phyloP scores from a whole-genome alignment of 2,797 vertebrate genomes.

The Semaprochilodus insignis region DNA sequence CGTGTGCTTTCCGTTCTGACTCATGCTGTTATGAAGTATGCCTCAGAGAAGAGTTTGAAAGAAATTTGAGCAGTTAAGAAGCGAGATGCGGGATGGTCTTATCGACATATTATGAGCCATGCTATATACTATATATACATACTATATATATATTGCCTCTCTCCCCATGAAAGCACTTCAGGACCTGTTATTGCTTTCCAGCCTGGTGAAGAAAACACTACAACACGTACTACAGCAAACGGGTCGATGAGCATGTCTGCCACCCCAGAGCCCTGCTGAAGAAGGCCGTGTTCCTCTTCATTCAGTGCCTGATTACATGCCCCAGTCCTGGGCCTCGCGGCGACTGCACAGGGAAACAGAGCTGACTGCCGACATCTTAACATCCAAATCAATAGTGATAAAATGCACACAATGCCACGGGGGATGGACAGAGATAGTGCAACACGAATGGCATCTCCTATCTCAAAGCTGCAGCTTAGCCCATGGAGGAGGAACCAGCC shows the following conservation, averaged over 20 bases:
- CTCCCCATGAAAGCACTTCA: constrained; percentile 41
- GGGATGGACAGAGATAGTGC: neutral
- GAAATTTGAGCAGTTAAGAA: no score
- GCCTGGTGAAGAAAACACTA: constrained; percentile 32
- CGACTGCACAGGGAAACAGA: constrained; percentile 7
- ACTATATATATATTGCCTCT: constrained; percentile 22
- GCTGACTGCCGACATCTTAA: constrained; percentile 32
- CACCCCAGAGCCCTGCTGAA: constrained; percentile 32
- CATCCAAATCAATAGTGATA: constrained; percentile 45
- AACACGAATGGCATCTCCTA: constrained; percentile 18
- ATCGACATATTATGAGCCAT: no score
- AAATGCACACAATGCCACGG: constrained; percentile 17
- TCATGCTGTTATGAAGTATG: no score
- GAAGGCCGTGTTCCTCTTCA: constrained; percentile 28
- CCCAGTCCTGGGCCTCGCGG: neutral
- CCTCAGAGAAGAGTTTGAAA: no score
- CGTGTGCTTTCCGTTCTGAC: no score
- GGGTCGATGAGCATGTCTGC: constrained; percentile 46
- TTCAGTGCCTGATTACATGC: constrained; percentile 18
- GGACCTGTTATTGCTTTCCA: constrained; percentile 30
- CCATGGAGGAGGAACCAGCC: no score
- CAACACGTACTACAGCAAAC: constrained; percentile 32
- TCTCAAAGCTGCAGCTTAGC: constrained; percentile 3
- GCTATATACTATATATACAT: no score
- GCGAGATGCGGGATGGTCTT: no score